phyloP scores from a whole-genome alignment of 2,113 vertebrate species.

The Platysternon megacephalum region DNA sequence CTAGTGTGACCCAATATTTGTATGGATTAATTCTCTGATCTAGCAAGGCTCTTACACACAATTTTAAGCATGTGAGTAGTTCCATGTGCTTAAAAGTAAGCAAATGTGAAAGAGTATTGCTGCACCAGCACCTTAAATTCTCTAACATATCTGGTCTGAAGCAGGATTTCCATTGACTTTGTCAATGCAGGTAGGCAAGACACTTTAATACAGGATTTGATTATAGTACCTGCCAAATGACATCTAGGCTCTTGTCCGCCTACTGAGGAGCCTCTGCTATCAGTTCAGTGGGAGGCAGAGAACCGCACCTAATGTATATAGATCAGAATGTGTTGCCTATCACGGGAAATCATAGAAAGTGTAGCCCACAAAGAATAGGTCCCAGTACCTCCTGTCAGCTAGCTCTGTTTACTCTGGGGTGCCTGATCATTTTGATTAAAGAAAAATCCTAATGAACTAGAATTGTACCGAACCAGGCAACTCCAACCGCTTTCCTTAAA shows the following conservation, averaged over 20 bases:
- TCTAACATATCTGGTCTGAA: not conserved
- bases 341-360: not conserved
- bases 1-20: not conserved
- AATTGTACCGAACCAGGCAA: not conserved
- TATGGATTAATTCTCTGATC: not conserved
- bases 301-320: not conserved
- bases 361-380: not conserved
- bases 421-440: not conserved
- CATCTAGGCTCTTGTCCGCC: not conserved
- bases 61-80: not conserved
- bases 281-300: not conserved
- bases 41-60: not conserved
- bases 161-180: not conserved
- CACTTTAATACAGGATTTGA: not conserved
- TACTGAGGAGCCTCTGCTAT: not conserved
- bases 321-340: not conserved
- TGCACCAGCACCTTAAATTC: not conserved
- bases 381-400: not conserved
- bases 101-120: not conserved
- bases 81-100: not conserved
- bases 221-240: not conserved
- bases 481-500: not conserved
- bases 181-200: not conserved
- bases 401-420: not conserved
- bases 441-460: not conserved